Percentiles rank a stretch among this genome's conserved stretches.
Conservation (phyloP, 2,888 invertebrate genomes). For the Bellardia pandia region DNA sequence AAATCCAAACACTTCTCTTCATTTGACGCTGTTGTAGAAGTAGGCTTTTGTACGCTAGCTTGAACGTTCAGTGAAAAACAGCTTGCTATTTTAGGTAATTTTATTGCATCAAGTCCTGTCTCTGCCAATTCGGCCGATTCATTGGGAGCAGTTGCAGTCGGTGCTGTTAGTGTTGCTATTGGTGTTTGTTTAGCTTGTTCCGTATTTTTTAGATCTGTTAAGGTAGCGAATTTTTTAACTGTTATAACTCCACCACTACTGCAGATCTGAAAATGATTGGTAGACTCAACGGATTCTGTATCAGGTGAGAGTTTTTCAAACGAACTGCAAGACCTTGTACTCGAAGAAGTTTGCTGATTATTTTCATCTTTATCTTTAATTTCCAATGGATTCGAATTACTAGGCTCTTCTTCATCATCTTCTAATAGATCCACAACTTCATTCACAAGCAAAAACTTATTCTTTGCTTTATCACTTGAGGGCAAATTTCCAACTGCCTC, state of each 20-base stretch:
- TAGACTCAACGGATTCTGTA: conserved; percentile 5
- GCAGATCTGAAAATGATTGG: conserved; percentile 31
- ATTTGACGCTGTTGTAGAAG: background rate
- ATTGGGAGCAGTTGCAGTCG: background rate
- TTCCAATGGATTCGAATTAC: background rate
- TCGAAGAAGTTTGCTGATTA: conserved; percentile 2
- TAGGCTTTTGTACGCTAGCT: conserved; percentile 42
- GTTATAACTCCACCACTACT: conserved; percentile 54
- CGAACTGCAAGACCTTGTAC: conserved; percentile 9
- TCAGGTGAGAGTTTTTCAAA: conserved; percentile 38
- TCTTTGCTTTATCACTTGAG: background rate
- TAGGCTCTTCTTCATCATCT: conserved; percentile 45
- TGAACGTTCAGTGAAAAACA: conserved; percentile 79
- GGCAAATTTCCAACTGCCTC: background rate
- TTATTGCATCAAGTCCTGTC: conserved; percentile 70
- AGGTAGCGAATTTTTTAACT: conserved; percentile 45
- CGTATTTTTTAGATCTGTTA: conserved; percentile 7
- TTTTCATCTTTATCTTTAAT: conserved; percentile 42
- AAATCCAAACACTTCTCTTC: conserved; percentile 59
- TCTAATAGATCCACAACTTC: conserved; percentile 64
- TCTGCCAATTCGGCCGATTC: background rate
- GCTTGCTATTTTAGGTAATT: conserved; percentile 78
- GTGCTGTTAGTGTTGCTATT: background rate
- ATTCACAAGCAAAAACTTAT: conserved; percentile 25
- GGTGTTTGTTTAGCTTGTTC: background rate